These are phyloP conservation scores for Manacus vitellinus DNA, from an alignment of 2,113 vertebrate species.

Conservation along the genomic window DNA sequence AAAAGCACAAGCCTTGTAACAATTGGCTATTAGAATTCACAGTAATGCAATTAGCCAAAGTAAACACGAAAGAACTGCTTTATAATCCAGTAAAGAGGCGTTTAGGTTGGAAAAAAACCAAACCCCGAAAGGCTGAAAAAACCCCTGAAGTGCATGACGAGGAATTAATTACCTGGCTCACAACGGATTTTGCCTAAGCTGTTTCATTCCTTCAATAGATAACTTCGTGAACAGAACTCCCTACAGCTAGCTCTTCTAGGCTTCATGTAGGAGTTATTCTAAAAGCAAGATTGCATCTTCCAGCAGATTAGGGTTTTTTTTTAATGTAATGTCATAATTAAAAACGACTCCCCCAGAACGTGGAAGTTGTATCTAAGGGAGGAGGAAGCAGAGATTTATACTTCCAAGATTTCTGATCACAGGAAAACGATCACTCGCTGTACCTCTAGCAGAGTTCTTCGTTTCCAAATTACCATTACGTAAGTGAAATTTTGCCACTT, in stretches of 20 bases:
- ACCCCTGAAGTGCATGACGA: background rate
- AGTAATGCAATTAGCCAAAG: background rate
- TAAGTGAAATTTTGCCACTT: background rate
- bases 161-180: background rate
- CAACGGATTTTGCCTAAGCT: background rate
- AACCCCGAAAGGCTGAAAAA: background rate
- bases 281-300: background rate
- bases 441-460: background rate
- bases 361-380: background rate
- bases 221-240: background rate
- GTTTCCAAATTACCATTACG: background rate
- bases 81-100: background rate
- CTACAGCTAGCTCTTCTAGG: background rate
- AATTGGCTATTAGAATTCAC: background rate
- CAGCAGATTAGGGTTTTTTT: background rate
- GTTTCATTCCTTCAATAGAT: background rate
- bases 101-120: background rate
- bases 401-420: background rate
- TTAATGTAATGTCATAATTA: background rate
- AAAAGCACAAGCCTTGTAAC: background rate
- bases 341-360: background rate
- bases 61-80: background rate
- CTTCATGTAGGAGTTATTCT: background rate
- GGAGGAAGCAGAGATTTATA: background rate
- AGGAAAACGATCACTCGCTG: background rate